Conservation (phyloP, 2,888 invertebrate species). For the Drosophila merina region DNA sequence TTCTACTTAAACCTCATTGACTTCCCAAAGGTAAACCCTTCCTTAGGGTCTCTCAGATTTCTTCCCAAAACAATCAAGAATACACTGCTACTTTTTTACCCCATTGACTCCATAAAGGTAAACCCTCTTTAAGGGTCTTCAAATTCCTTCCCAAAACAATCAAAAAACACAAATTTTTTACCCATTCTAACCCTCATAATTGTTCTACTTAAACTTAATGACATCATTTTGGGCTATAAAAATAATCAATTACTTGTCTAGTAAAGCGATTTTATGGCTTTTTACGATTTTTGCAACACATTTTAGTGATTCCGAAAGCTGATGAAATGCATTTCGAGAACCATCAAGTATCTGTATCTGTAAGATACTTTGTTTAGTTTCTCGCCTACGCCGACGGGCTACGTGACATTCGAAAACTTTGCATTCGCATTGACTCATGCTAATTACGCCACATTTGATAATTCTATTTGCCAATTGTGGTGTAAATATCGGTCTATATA, state of each 20-base stretch:
- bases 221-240: neutral
- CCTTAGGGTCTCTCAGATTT: too few relatives aligned
- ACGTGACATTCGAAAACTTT: neutral
- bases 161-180: too few relatives aligned
- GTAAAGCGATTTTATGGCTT: neutral
- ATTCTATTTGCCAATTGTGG: conserved; percentile 2
- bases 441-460: conserved; percentile 22
- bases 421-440: conserved; percentile 3
- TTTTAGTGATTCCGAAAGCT: neutral
- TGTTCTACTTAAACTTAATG: neutral
- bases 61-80: too few relatives aligned
- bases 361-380: neutral
- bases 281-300: too few relatives aligned
- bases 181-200: too few relatives aligned
- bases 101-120: too few relatives aligned
- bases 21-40: too few relatives aligned
- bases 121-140: too few relatives aligned
- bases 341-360: too few relatives aligned
- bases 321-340: neutral
- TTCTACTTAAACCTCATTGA: too few relatives aligned
- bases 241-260: neutral
- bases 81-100: too few relatives aligned
- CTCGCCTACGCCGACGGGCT: neutral
- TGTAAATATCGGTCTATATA: neutral
- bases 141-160: too few relatives aligned